phyloP scores from a whole-genome alignment of 2,797 vertebrate species.

The Labroides dimidiatus region DNA sequence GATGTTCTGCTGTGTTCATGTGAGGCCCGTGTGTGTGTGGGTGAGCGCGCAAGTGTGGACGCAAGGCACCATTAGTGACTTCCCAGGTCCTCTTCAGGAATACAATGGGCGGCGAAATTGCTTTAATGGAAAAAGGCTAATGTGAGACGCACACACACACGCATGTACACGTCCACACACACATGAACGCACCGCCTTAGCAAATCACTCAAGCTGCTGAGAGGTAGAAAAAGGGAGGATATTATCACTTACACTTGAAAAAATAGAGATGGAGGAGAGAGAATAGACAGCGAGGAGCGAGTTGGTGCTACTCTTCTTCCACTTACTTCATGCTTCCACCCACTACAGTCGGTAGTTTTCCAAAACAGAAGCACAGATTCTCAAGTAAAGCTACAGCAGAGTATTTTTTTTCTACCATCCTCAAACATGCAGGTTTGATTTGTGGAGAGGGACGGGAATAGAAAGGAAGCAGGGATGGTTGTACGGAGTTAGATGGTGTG shows the following conservation, averaged over 20 bases:
- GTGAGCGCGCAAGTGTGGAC: conserved; percentile 74
- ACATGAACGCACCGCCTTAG: conserved; percentile 76
- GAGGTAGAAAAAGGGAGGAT: conserved; percentile 82
- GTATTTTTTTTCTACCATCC: conserved; percentile 29
- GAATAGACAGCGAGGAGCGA: conserved; percentile 76
- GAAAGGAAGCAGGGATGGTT: not conserved
- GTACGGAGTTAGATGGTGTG: not conserved
- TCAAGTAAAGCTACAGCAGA: conserved; percentile 37
- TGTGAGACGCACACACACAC: conserved; percentile 72
- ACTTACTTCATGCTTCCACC: conserved; percentile 77
- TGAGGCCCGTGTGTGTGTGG: conserved; percentile 42
- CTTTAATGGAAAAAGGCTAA: conserved; percentile 89
- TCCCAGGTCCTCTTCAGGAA: conserved; percentile 88
- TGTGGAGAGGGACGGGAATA: conserved; percentile 21
- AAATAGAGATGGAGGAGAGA: conserved; percentile 81
- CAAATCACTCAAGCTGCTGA: conserved; percentile 82
- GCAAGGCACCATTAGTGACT: conserved; percentile 88
- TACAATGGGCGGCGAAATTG: conserved; percentile 88
- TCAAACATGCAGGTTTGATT: conserved; percentile 44
- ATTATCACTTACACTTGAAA: conserved; percentile 84
- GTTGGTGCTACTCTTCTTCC: conserved; percentile 73
- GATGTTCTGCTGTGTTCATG: conserved; percentile 70
- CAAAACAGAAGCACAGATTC: conserved; percentile 64
- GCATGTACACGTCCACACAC: conserved; percentile 25
- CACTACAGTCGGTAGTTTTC: conserved; percentile 77